A percentile compares a stretch with the other conserved stretches of the same genome.
These are phyloP conservation scores for Xestia rhomboidea DNA, from an alignment of 2,888 invertebrate species.

Conservation along the genomic window DNA sequence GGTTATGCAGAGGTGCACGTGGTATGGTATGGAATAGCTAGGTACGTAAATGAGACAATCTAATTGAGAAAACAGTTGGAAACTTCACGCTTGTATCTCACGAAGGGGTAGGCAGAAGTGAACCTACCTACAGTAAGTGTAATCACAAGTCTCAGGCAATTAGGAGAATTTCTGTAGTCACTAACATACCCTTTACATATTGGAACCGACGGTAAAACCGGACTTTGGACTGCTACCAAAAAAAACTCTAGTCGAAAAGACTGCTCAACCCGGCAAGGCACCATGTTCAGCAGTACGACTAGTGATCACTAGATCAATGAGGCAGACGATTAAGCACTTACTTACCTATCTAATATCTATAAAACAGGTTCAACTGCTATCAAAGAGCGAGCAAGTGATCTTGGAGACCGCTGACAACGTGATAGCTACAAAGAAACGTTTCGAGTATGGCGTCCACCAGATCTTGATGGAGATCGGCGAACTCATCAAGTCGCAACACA, in stretches of 20 bases:
- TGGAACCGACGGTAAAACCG: neutral
- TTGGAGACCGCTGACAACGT: constrained; percentile 96
- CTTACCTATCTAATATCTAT: neutral
- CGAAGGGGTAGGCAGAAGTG: neutral
- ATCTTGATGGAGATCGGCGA: constrained; percentile 94
- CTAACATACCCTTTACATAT: no score
- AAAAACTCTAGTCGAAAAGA: neutral
- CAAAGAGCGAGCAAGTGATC: constrained; percentile 94
- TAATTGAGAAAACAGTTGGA: neutral
- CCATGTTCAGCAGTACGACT: neutral
- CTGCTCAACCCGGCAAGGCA: neutral
- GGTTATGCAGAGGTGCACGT: neutral
- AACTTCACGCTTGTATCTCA: neutral
- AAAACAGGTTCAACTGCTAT: constrained; percentile 89
- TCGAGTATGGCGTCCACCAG: constrained; percentile 96
- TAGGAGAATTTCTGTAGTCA: neutral
- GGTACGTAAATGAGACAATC: neutral
- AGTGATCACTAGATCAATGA: neutral
- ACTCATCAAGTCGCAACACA: constrained; percentile 91
- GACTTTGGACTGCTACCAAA: neutral
- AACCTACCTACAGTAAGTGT: neutral
- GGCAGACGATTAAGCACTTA: neutral
- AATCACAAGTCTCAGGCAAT: neutral
- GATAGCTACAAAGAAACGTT: constrained; percentile 94
- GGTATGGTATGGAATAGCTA: neutral